Base-by-base conservation (phyloP, 2,113 vertebrate species). In the Blennius ocellaris region DNA sequence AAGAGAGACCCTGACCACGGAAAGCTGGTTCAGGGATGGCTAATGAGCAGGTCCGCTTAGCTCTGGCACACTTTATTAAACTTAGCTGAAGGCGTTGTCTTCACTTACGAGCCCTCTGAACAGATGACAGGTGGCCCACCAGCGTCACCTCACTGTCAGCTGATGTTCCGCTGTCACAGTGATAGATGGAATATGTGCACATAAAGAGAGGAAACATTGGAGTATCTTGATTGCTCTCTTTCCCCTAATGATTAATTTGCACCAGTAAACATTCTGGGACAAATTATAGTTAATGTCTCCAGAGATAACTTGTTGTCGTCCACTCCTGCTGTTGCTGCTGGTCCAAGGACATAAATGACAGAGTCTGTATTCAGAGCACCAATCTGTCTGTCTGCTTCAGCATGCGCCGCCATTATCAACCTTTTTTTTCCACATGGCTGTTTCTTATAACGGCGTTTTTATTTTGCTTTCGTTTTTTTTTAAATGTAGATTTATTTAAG, bases 1-100 rank as follows among this genome's bases (percentile, higher is more conserved):
- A 84, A 71, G 52, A 75, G 77, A 79, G 73, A 86, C 65, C 73
- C 79, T 84, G 85, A 78, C 82, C 81, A 78, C 9, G 55, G 76
- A 70, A 76, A 47, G 64, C 73, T 79, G 77, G 69, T 77, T 66
- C 76, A 57, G 64, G 16, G 57, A 81, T 15, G 63, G 76, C 69
- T 90, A 92, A 91, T 88, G 87, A 91, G 82, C 55, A 17, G 52
- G 71, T 17, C 80, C 86, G 73, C 81, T 88, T 83, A 86, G 57
- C 57, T 12, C 86, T 81, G 87, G 87, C 82, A 76, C 78, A 91
- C 79, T 61, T 71, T 67, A 79, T 83, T 72, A 84, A 7, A 48
- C 74, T 83, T 81, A 59, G 75, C 81, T 79, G 73, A 81, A 84
- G 77, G 70, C 6, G 38, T 62, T 75, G 80, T 40, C 78, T 81